Evolutionary conservation across 2,797 vertebrate species (phyloP).

Genomic region (Mergus octosetaceus): DNA sequence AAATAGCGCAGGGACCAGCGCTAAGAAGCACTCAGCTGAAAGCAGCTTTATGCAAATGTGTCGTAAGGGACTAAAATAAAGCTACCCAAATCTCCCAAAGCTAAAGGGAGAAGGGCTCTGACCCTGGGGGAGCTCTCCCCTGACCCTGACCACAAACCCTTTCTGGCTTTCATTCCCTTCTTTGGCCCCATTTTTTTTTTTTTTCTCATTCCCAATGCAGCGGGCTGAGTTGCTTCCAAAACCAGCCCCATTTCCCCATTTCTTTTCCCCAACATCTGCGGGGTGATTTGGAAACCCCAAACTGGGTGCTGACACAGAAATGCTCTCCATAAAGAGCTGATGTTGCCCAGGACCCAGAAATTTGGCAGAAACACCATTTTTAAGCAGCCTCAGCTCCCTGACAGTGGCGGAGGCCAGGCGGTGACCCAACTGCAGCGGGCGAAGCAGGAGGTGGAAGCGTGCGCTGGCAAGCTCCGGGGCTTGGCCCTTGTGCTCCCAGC

Average conservation of each 20-base stretch:
- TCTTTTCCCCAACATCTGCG: neutral
- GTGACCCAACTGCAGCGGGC: neutral
- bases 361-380: neutral
- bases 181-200: neutral
- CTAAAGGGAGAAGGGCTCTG: conserved; percentile 52
- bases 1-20: conserved; percentile 66
- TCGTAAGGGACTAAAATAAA: conserved; percentile 70
- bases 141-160: neutral
- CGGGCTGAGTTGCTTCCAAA: neutral
- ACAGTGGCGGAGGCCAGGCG: neutral
- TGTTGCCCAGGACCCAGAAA: neutral
- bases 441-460: neutral
- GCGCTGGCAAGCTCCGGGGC: neutral
- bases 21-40: conserved; percentile 76
- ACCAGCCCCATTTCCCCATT: neutral
- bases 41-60: conserved; percentile 74
- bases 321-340: neutral
- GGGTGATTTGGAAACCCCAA: neutral
- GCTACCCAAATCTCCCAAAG: conserved; percentile 66
- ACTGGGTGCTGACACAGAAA: rapidly evolving
- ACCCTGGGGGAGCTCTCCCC: conserved; percentile 26
- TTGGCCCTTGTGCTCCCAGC: neutral
- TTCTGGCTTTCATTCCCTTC: neutral
- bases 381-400: neutral
- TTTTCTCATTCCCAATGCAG: neutral